Base-by-base conservation (phyloP, 2,888 invertebrate species). In the Chymomyza fuscimana region DNA sequence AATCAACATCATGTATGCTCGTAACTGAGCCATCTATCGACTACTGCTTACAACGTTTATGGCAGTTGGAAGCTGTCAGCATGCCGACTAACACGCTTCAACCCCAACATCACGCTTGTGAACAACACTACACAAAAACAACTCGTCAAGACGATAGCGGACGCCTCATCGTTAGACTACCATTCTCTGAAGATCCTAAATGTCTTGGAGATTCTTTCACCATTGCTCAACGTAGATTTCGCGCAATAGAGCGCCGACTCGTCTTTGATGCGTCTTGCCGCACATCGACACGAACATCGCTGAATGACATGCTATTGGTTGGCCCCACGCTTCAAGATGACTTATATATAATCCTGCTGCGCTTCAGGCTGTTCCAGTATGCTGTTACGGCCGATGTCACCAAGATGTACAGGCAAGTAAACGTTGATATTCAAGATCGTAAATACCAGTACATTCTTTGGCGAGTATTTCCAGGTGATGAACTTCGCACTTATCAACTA, bases 201-300 rank as follows among this genome's bases (percentile, higher is more conserved):
- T 63, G 22, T n/a, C 58, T 78, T 32, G 76, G 74, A 22, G 25
- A n/a, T 5, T 79, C 79, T 1, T 70, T 56, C 15, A 64, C 65
- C 2, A 75, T 68, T 0, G 74, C 79, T 2, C 54, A 69, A 3
- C 56, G 61, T 16, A 60, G 77, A 59, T 73, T 77, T 62, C 4
- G 61, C 2, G 29, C 72, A 7, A 74, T 69, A 58, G 71, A 77
- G 62, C 12, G 40, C 72, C 59, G 4, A 25, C 25, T 4, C 4
- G n/a, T n/a, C n/a, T n/a, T n/a, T n/a, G n/a, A n/a, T n/a, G n/a
- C n/a, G n/a, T n/a, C n/a, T n/a, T n/a, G n/a, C n/a, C n/a, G n/a
- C n/a, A n/a, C n/a, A n/a, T n/a, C n/a, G n/a, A n/a, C n/a, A n/a
- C n/a, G n/a, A n/a, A n/a, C n/a, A n/a, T n/a, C n/a, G n/a, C n/a